Evolutionary conservation across 2,113 vertebrate species (phyloP).

Genomic region (Crotophaga sulcirostris): DNA sequence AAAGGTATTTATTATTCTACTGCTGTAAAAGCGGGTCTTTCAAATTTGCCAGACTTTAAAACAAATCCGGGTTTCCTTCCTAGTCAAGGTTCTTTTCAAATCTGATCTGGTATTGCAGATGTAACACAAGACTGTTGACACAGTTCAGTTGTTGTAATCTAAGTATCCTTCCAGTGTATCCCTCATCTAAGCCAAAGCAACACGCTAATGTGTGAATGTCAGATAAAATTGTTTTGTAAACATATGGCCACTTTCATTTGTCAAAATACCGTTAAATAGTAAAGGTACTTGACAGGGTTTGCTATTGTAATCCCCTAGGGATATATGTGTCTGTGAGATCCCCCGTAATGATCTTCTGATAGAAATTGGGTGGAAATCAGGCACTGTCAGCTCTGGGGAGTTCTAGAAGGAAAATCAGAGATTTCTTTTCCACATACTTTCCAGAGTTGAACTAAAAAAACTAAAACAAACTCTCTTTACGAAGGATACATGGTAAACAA

Average conservation of each 20-base stretch:
- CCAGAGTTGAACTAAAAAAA: background rate
- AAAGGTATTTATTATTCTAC: conserved; percentile 11
- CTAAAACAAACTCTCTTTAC: background rate
- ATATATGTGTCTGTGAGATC: background rate
- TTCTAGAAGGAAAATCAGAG: background rate
- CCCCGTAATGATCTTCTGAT: background rate
- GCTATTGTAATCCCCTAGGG: background rate
- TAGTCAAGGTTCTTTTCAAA: background rate
- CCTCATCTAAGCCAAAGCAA: background rate
- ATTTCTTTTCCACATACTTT: background rate
- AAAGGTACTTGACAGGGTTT: background rate
- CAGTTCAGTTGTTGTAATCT: background rate
- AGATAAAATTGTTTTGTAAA: background rate
- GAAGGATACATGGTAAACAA: accelerated
- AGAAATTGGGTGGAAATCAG: background rate
- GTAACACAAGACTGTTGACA: background rate
- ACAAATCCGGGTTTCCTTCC: background rate
- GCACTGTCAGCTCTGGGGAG: background rate
- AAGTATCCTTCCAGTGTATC: background rate
- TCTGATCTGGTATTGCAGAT: background rate
- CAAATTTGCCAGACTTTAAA: conserved; percentile 12
- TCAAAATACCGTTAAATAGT: background rate
- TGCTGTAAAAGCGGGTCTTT: background rate
- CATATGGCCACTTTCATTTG: background rate
- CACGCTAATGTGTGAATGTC: background rate